Evolutionary conservation across 1,140 invertebrate genomes (phyloP).

Genomic region (Pollicipes pollicipes): DNA sequence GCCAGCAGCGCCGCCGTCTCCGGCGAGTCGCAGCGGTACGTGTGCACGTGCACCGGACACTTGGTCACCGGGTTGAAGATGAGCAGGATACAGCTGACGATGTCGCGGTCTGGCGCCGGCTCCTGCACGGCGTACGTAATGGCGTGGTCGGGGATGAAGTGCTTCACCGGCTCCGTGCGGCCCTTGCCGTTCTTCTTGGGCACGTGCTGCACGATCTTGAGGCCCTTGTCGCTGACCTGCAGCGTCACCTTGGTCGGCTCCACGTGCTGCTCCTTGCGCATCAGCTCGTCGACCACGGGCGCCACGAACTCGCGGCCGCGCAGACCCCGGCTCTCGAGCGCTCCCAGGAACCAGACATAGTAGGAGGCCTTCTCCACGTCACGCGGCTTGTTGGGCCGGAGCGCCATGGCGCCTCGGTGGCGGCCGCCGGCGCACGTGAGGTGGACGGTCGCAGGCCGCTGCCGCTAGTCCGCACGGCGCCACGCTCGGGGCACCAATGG

Average conservation of each 20-base stretch:
- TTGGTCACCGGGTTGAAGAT: conserved; percentile 81
- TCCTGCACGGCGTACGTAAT: conserved; percentile 65
- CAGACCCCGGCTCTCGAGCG: conserved; percentile 78
- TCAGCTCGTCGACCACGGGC: conserved; percentile 62
- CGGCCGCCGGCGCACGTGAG: too few relatives aligned
- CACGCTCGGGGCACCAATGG: too few relatives aligned
- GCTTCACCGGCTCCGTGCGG: conserved; percentile 53
- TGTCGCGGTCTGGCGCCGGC: conserved; percentile 65
- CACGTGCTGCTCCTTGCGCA: conserved; percentile 60
- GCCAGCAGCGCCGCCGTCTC: conserved; percentile 73
- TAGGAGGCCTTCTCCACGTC: conserved; percentile 86
- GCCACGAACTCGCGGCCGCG: conserved; percentile 58
- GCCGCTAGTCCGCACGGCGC: too few relatives aligned
- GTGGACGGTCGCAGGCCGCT: too few relatives aligned
- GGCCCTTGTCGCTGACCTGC: conserved; percentile 68
- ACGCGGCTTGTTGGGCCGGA: too few relatives aligned
- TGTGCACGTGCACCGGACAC: conserved; percentile 74
- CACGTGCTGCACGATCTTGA: conserved; percentile 73
- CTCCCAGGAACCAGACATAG: conserved; percentile 95
- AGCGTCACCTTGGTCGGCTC: conserved; percentile 79
- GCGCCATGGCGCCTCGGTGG: too few relatives aligned
- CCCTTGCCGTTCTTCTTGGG: conserved; percentile 21
- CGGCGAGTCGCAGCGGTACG: conserved; percentile 84
- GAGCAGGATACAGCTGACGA: conserved; percentile 73
- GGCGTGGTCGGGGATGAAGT: conserved; percentile 84